These are phyloP conservation scores for Trachelipus rathkii DNA, from an alignment of 1,140 invertebrate genomes.

Conservation along the genomic window DNA sequence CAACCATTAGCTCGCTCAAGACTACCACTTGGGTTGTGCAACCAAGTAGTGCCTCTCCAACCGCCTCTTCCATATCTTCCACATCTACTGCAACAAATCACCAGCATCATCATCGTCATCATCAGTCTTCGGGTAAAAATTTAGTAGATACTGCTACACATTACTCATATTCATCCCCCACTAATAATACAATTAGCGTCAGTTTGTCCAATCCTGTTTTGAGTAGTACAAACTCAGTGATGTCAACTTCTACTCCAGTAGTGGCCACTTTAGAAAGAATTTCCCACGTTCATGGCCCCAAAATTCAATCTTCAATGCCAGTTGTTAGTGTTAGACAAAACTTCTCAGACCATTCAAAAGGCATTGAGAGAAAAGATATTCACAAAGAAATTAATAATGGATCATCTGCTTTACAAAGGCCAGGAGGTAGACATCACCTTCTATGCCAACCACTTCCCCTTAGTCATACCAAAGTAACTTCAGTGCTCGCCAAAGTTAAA, in stretches of 20 bases:
- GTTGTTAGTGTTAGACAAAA: background rate
- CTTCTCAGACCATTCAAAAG: background rate
- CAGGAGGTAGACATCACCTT: background rate
- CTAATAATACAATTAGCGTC: background rate
- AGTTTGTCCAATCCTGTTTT: background rate
- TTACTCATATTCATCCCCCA: background rate
- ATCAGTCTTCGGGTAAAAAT: too few species aligned
- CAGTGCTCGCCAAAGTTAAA: background rate
- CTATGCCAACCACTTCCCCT: constrained; percentile 1
- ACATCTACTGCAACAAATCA: background rate
- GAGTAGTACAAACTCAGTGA: constrained; percentile 2
- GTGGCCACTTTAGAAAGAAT: background rate
- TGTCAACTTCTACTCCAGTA: background rate
- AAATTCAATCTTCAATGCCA: background rate
- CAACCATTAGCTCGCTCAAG: background rate
- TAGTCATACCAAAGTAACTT: background rate
- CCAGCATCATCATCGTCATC: too few species aligned
- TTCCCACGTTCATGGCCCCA: background rate
- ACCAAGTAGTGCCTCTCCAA: background rate
- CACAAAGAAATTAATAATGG: background rate
- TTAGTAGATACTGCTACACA: background rate
- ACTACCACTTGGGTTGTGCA: background rate
- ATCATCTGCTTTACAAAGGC: background rate
- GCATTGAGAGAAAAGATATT: background rate
- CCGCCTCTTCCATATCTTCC: background rate